Evolutionary conservation across 2,888 invertebrate species (phyloP), one percentile per base, ranked within the genome.

Genomic region (Gryllus longicercus): DNA sequence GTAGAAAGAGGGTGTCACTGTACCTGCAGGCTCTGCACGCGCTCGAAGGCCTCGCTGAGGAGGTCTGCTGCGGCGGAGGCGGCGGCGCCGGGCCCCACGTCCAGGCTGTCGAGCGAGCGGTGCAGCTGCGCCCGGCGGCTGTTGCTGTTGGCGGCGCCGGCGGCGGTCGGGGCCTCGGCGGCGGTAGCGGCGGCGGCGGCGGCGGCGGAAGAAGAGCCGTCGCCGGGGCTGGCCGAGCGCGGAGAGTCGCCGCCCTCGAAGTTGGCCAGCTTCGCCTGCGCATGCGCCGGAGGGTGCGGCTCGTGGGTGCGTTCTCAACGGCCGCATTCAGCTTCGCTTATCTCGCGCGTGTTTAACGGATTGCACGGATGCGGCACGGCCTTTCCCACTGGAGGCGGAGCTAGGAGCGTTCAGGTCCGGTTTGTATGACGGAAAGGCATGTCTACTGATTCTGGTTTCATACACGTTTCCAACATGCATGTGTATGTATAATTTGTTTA

Each of bases 11-110:
- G 21, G 21, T 1, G 21, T 21, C 38, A 38, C 38, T n/a, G 63
- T 18, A 91, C 92, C 86, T 92, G 91, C 82, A 92, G 87, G 84
- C 91, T 91, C 86, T 92, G 91, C 79, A 92, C 90, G 83, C 92
- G 89, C 83, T 91, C 91, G 83, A 91, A 91, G 11, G 90, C 91
- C 51, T 91, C 87, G 2, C 86, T 82, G 21, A 81, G 80, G 38
- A 83, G 79, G 11, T 83, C 83, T 83, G 88, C 88, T 14, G 63
- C 63, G n/a, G 63, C n/a, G 12, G 88, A 79, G 25, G 79, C 90
- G 16, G 63, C 63, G n/a, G 63, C 63, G 63, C 63, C 63, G 63
- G 63, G 63, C 83, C 91, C 91, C 25, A 91, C 91, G 83, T 92
- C 92, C 83, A 92, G 87, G 79, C 92, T 92, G 83, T 92, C 92